Evolutionary conservation across 2,888 invertebrate species (phyloP), one percentile per base, ranked within the genome.

Genomic region (Blera fallax): DNA sequence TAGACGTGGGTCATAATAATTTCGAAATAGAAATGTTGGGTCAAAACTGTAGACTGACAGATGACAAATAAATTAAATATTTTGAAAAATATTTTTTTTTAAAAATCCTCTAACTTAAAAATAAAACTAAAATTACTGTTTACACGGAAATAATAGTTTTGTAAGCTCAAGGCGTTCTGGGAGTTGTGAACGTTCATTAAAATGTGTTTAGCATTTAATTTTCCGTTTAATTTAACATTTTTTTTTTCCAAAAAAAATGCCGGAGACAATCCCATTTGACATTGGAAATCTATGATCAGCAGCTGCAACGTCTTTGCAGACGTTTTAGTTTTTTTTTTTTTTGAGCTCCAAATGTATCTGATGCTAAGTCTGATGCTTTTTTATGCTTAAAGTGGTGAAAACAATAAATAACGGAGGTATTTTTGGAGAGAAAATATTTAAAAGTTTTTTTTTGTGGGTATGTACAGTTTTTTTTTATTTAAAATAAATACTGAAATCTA

Each of bases 351-450:
- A 32, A 21, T 18, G 64, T 8, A 37, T 29, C 8, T n/a, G 8
- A 21, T 73, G 14, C 16, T 54, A 40, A 45, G 34, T 45, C 16
- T 54, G 18, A 34, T n/a, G 21, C 10, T 11, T 76, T 56, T 77
- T 62, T 81, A 40, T 45, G 27, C n/a, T 54, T 45, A 34, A 58
- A 60, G 43, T 45, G 21, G 29, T 56, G 29, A 81, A 69, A 67
- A 62, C 67, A 83, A 83, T 83, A 83, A 83, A 78, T 83, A 78
- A 73, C 83, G 21, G 54, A 62, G 67, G 81, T 81, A 81, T 81
- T 81, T 81, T 69, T 21, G 62, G 74, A 62, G 45, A 8, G 16
- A 56, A 56, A 62, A 54, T 74, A 45, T 74, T 54, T 62, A 3
- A 45, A 21, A 73, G 50, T 50, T 16, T 16, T 6, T 50, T 10